Percentiles rank a stretch among this genome's conserved stretches.
Evolutionary conservation across 1,140 invertebrate species (phyloP).

Genomic region (Heliconius melpomene): DNA sequence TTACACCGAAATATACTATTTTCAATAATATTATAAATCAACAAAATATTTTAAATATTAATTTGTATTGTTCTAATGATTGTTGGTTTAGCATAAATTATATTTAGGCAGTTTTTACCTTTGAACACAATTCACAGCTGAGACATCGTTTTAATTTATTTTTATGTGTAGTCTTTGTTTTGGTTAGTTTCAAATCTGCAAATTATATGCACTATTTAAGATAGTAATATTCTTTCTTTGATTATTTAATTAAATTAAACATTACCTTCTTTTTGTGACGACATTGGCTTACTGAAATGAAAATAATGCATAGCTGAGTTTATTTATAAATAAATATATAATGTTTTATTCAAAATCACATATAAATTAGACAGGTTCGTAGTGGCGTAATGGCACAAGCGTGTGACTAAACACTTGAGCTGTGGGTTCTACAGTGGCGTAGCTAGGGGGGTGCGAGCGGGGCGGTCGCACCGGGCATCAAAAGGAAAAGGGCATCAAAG

Average conservation of each 20-base stretch:
- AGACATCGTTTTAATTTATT: constrained; percentile 23
- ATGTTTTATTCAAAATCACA: background rate
- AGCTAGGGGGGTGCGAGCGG: too few relatives aligned
- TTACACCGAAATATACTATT: too few relatives aligned
- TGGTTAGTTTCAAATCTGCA: constrained; percentile 10
- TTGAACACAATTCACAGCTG: constrained; percentile 30
- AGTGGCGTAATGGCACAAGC: too few relatives aligned
- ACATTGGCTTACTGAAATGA: background rate
- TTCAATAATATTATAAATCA: too few relatives aligned
- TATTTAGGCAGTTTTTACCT: constrained; percentile 24
- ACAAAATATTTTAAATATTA: too few relatives aligned
- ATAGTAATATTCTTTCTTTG: background rate
- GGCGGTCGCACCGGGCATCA: too few relatives aligned
- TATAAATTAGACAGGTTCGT: too few relatives aligned
- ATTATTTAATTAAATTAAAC: background rate
- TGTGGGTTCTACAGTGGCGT: too few relatives aligned
- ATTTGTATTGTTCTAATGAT: too few relatives aligned
- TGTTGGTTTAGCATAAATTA: background rate
- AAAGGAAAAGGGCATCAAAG: too few relatives aligned
- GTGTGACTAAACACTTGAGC: too few relatives aligned
- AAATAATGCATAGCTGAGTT: background rate
- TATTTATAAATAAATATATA: background rate
- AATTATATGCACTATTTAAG: background rate
- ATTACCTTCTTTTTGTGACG: constrained; percentile 4
- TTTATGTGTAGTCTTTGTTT: constrained; percentile 11